These are phyloP conservation scores for Sarcophaga variegata DNA, from an alignment of 2,888 invertebrate genomes.

Conservation along the genomic window DNA sequence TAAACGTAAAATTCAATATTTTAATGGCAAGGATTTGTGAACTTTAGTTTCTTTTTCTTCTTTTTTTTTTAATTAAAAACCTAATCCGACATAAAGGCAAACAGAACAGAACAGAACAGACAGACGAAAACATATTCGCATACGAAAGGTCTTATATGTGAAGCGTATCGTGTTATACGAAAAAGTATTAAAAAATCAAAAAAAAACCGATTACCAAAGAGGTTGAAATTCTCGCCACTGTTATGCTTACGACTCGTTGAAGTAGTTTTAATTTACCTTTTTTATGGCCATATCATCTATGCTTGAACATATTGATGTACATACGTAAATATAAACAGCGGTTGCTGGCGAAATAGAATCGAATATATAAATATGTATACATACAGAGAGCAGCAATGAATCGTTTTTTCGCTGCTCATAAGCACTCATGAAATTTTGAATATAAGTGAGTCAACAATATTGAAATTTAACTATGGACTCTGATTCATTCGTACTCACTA, in stretches of 20 bases:
- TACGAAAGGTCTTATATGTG: too few species aligned
- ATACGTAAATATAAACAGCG: too few species aligned
- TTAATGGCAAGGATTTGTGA: constrained; percentile 65
- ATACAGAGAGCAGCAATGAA: too few species aligned
- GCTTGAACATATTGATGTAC: too few species aligned
- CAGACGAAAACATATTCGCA: background rate
- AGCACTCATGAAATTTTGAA: too few species aligned
- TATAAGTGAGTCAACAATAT: too few species aligned
- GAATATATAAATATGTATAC: too few species aligned
- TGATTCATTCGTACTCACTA: too few species aligned
- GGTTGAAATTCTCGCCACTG: constrained; percentile 12
- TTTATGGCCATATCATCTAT: background rate
- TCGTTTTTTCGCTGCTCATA: too few species aligned
- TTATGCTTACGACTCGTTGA: background rate
- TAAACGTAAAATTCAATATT: constrained; percentile 60
- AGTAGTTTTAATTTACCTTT: constrained; percentile 21
- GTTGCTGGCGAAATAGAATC: too few species aligned
- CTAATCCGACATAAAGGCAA: constrained; percentile 50
- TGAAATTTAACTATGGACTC: too few species aligned
- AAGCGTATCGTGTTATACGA: background rate
- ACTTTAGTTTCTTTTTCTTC: constrained; percentile 25
- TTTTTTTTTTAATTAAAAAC: constrained; percentile 62
- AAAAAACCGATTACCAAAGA: background rate
- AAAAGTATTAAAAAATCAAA: constrained; percentile 32
- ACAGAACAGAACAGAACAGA: constrained; percentile 13